phyloP scores from a whole-genome alignment of 2,888 invertebrate species.

The Cartodere bifasciata region DNA sequence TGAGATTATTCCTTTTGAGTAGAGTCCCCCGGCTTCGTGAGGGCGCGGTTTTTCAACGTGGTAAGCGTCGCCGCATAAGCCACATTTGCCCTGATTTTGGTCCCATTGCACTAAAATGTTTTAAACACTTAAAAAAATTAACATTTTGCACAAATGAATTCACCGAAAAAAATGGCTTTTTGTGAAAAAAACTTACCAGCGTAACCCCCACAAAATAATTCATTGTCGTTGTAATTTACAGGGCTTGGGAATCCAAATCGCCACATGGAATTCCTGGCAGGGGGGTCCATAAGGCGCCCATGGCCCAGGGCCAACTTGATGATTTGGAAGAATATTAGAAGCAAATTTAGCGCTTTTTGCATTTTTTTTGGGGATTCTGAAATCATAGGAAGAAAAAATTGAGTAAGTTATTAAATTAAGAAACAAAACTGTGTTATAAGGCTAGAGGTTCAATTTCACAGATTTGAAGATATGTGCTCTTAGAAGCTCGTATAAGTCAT shows the following conservation, averaged over 20 bases:
- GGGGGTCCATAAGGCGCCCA: conserved; percentile 85
- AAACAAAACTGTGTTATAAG: too few species aligned
- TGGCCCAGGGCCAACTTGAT: conserved; percentile 49
- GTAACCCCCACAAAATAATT: conserved; percentile 85
- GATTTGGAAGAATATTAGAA: conserved; percentile 12
- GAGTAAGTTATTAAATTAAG: too few species aligned
- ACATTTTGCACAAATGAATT: not conserved
- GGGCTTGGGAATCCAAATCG: conserved; percentile 88
- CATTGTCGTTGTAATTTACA: conserved; percentile 89
- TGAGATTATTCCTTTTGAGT: conserved; percentile 73
- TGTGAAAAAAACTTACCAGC: conserved; percentile 44
- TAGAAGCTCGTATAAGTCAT: too few species aligned
- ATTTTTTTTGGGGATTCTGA: too few species aligned
- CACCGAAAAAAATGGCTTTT: not conserved
- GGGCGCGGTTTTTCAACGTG: conserved; percentile 60
- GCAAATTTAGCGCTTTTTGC: not conserved
- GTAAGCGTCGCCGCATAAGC: conserved; percentile 80
- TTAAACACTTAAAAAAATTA: conserved; percentile 2
- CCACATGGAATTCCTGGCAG: conserved; percentile 91
- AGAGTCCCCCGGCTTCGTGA: conserved; percentile 81
- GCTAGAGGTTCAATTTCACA: too few species aligned
- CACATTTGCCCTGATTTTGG: conserved; percentile 75
- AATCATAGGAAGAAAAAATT: too few species aligned
- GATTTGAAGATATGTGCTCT: too few species aligned
- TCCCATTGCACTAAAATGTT: conserved; percentile 65